These are phyloP conservation scores for Trichoplusia ni DNA, from an alignment of 1,140 invertebrate genomes.

Conservation along the genomic window DNA sequence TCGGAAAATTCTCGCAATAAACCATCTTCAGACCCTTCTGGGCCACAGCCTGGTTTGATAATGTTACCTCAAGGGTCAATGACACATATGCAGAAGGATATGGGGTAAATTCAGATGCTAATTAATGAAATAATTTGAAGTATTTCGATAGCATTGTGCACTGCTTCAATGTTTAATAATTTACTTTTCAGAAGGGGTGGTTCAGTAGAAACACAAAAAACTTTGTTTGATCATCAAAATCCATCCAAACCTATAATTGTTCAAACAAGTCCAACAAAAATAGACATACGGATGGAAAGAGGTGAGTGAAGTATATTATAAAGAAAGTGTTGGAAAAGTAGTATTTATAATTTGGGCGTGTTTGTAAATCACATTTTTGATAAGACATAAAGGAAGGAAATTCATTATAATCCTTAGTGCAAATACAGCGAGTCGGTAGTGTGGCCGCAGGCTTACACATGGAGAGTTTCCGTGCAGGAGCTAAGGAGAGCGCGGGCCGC, in stretches of 20 bases:
- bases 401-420: not conserved
- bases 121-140: not conserved
- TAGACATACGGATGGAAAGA: slow-evolving; percentile 67
- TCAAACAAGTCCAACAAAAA: slow-evolving; percentile 66
- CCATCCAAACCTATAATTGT: slow-evolving; percentile 76
- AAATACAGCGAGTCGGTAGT: too few species aligned
- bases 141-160: slow-evolving; percentile 4
- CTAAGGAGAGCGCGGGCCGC: slow-evolving; percentile 40
- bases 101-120: slow-evolving; percentile 47
- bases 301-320: slow-evolving; percentile 55
- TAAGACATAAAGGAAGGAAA: too few species aligned
- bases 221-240: slow-evolving; percentile 72
- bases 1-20: slow-evolving; percentile 52
- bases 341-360: not conserved
- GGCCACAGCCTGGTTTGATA: slow-evolving; percentile 64
- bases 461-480: slow-evolving; percentile 29
- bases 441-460: not conserved
- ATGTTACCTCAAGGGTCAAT: slow-evolving; percentile 68
- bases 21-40: slow-evolving; percentile 46
- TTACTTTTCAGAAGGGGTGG: slow-evolving; percentile 53
- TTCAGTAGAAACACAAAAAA: slow-evolving; percentile 62
- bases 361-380: too few species aligned
- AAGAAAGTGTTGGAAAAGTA: too few species aligned
- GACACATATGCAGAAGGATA: slow-evolving; percentile 65
- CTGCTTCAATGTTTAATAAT: slow-evolving; percentile 1